Conservation (phyloP, 2,888 invertebrate genomes). For the Allacma fusca region DNA sequence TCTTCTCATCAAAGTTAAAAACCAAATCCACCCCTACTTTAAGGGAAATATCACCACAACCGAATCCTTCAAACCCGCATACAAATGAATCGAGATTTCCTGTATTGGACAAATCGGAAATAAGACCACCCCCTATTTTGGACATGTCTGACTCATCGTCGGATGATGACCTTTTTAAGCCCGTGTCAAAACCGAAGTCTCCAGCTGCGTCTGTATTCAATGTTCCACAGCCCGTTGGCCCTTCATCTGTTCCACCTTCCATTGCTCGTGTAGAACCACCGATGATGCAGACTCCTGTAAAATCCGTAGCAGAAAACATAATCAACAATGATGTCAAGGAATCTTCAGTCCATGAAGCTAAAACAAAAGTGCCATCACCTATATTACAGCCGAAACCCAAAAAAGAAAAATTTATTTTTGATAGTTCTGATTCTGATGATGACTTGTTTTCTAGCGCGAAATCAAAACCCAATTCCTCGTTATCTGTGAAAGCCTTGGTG, state of each 20-base stretch:
- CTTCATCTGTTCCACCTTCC: no score
- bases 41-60: constrained; percentile 1
- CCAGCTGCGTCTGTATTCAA: neutral
- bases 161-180: constrained; percentile 29
- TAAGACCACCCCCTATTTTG: neutral
- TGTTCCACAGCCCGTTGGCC: neutral
- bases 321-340: neutral
- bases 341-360: neutral
- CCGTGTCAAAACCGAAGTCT: constrained; percentile 2
- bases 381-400: neutral
- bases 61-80: neutral
- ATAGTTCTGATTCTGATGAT: constrained; percentile 52
- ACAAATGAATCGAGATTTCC: neutral
- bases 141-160: constrained; percentile 22
- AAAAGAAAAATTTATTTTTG: constrained; percentile 41
- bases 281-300: no score
- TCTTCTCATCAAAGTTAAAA: constrained; percentile 46
- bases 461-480: neutral
- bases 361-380: neutral
- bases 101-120: constrained; percentile 6
- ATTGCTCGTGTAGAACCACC: no score
- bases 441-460: constrained; percentile 50
- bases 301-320: no score
- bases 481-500: neutral
- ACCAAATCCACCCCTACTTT: neutral